Evolutionary conservation across 2,797 vertebrate genomes (phyloP).

Genomic region (Neomorphus geoffroyi): DNA sequence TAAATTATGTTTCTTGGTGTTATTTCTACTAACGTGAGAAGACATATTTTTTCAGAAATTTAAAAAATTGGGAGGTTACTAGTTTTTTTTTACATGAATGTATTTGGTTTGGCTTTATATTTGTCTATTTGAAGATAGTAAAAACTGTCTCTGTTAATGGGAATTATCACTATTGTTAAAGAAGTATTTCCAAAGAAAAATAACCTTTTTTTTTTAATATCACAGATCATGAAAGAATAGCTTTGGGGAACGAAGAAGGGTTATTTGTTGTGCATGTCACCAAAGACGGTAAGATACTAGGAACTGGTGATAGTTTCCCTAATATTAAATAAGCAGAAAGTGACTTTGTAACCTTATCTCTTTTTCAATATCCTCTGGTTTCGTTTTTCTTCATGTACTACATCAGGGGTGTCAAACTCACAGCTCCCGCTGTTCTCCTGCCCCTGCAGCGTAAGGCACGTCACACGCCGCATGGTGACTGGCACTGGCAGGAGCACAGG

Average conservation of each 20-base stretch:
- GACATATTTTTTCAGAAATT: background rate
- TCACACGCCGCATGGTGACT: too few relatives aligned
- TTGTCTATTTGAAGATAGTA: background rate
- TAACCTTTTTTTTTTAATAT: background rate
- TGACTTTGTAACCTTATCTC: background rate
- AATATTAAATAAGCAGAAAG: background rate
- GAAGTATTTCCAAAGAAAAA: slow-evolving; percentile 18
- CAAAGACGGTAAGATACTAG: slow-evolving; percentile 90
- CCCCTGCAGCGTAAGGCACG: too few relatives aligned
- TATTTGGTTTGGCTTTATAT: background rate
- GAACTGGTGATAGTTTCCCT: background rate
- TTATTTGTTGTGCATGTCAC: slow-evolving; percentile 96
- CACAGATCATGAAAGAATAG: slow-evolving; percentile 96
- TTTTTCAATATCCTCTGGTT: background rate
- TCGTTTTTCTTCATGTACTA: background rate
- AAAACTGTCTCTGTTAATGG: background rate
- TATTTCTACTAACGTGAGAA: background rate
- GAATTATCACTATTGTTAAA: background rate
- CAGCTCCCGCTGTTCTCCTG: too few relatives aligned
- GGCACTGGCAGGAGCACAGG: too few relatives aligned
- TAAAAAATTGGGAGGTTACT: background rate
- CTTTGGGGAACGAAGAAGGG: slow-evolving; percentile 97
- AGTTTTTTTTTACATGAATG: background rate
- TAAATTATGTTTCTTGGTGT: background rate
- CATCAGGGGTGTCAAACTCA: background rate